A percentile compares a stretch with the other conserved stretches of the same genome.
phyloP scores from a whole-genome alignment of 2,888 invertebrate genomes.

The Halictus ligatus region DNA sequence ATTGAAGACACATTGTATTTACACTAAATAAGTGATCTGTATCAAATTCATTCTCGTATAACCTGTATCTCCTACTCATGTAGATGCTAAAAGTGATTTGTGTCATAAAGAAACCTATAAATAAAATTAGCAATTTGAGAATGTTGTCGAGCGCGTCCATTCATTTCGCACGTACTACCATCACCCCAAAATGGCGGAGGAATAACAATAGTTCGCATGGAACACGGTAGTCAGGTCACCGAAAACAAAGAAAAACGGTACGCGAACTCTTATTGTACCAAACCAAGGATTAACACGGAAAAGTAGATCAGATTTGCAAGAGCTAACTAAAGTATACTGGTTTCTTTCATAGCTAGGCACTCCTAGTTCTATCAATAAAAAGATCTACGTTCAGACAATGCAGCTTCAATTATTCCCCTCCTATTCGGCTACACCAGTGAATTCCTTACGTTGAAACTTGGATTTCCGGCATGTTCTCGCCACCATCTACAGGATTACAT shows the following conservation, averaged over 20 bases:
- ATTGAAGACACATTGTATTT: conserved; percentile 84
- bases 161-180: conserved; percentile 22
- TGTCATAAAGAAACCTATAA: conserved; percentile 83
- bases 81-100: conserved; percentile 84
- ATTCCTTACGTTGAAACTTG: too few relatives aligned
- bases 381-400: not conserved
- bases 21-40: conserved; percentile 84
- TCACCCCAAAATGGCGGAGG: not conserved
- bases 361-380: too few relatives aligned
- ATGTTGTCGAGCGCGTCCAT: conserved; percentile 75
- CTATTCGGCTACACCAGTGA: too few relatives aligned
- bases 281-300: not conserved
- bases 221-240: too few relatives aligned
- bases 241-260: too few relatives aligned
- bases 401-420: not conserved
- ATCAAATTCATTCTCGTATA: conserved; percentile 84
- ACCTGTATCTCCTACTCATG: conserved; percentile 84
- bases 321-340: too few relatives aligned
- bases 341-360: too few relatives aligned
- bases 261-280: too few relatives aligned
- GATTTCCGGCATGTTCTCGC: too few relatives aligned
- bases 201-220: too few relatives aligned
- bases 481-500: too few relatives aligned
- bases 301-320: not conserved
- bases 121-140: conserved; percentile 84